phyloP scores from a whole-genome alignment of 2,113 vertebrate species.

The Paedocypris sp. region DNA sequence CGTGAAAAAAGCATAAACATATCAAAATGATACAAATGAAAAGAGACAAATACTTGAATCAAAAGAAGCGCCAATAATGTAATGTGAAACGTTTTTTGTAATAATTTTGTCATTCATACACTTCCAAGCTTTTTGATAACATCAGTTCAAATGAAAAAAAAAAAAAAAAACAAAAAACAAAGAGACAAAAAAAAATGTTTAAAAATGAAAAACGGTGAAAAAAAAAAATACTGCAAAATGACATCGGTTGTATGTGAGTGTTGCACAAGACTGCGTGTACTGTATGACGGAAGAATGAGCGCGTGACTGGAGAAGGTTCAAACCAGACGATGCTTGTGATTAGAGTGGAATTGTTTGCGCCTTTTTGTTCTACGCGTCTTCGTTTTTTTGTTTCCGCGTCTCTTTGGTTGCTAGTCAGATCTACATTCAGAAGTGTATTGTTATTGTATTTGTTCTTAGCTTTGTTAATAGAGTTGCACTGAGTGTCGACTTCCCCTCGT shows the following conservation, averaged over 20 bases:
- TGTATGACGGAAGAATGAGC: conserved; percentile 50
- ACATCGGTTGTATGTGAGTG: conserved; percentile 58
- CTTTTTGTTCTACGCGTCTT: conserved; percentile 48
- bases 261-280: conserved; percentile 65
- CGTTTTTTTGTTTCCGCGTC: conserved; percentile 59
- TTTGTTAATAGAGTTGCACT: conserved; percentile 85
- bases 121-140: conserved; percentile 72
- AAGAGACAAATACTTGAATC: conserved; percentile 98
- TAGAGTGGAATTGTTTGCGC: conserved; percentile 42
- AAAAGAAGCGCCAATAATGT: conserved; percentile 89
- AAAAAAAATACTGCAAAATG: conserved; percentile 46
- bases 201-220: conserved; percentile 29
- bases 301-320: conserved; percentile 21
- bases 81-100: conserved; percentile 87
- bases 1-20: conserved; percentile 64
- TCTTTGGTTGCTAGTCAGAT: conserved; percentile 49
- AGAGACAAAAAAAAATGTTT: conserved; percentile 40
- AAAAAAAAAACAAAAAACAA: conserved; percentile 37
- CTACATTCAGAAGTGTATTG: conserved; percentile 56
- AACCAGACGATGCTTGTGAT: conserved; percentile 40
- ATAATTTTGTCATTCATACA: conserved; percentile 67
- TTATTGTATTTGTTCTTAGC: conserved; percentile 65
- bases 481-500: conserved; percentile 83
- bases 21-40: conserved; percentile 74
- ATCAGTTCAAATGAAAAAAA: conserved; percentile 49